Evolutionary conservation across 2,113 vertebrate genomes (phyloP).

Genomic region (Montifringilla adamsi): DNA sequence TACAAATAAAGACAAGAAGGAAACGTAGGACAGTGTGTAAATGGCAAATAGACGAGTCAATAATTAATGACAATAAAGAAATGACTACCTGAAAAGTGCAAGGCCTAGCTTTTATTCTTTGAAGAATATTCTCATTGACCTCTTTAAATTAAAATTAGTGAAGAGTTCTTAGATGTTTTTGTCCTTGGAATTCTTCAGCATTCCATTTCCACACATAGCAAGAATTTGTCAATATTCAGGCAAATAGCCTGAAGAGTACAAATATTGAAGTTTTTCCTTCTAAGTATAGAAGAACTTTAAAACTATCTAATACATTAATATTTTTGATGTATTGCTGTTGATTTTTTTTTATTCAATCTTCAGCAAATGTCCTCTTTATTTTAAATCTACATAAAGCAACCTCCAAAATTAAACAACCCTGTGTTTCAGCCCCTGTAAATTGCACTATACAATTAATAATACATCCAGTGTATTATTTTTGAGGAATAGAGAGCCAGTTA

Average conservation of each 20-base stretch:
- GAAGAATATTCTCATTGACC: not conserved
- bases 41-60: not conserved
- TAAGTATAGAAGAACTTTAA: not conserved
- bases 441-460: not conserved
- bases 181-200: not conserved
- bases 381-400: not conserved
- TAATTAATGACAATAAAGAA: conserved; percentile 15
- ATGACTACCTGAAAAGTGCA: not conserved
- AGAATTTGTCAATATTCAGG: not conserved
- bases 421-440: not conserved
- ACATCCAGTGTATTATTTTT: not conserved
- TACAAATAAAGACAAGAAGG: not conserved
- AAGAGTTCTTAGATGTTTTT: not conserved
- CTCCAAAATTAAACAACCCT: not conserved
- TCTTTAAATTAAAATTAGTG: not conserved
- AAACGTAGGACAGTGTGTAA: not conserved
- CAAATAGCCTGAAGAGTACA: not conserved
- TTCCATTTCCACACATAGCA: not conserved
- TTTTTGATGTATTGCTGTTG: not conserved
- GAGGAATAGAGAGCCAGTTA: not conserved
- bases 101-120: not conserved
- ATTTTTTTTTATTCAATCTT: not conserved
- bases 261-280: not conserved
- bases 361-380: not conserved
- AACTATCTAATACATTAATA: not conserved